Base-by-base conservation (phyloP, 1,140 invertebrate genomes). In the Drosophila busckii region DNA sequence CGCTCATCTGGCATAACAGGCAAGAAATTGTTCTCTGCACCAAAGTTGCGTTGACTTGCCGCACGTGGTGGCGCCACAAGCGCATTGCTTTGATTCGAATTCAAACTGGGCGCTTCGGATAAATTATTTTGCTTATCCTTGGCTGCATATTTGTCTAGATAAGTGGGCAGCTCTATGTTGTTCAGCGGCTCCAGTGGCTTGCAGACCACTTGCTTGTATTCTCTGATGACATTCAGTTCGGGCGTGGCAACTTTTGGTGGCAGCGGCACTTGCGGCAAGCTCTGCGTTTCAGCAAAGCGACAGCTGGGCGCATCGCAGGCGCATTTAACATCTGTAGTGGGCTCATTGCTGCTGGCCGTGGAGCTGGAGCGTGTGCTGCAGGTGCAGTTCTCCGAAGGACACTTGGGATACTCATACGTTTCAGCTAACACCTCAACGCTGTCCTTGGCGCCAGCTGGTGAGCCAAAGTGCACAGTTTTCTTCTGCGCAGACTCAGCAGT, bases 341-440 rank as follows among this genome's bases (percentile, higher is more conserved):
- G 46, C 12, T 86, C 78, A 12, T 70, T 70, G 5, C 55, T 75
- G 26, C 82, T 75, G 2, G 62, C 64, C 12, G 82, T 85, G 13
- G 86, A 84, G 1, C 84, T 85, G 17, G 70, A 71, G 13, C 80
- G 50, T 0, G 78, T 87, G 22, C 83, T 87, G 59, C 84, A 86
- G 0, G 82, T 82, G 34, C 84, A 85, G 45, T 86, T 87, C 34
- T 87, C 76, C 22, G 83, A 83, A 7, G 85, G 78, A 19, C 85
- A 86, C 34, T 86, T 86, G 13, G 82, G 80, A 32, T 87, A 87
- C 53, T 87, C 82, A 41, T 76, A 86, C 1, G 80, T 85, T 37
- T 87, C 76, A 1, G 80, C 83, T 17, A 86, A 45, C 0, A 78
- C 75, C 3, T 70, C 76, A 1, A 52, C 65, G 17, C 63, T 66